Evolutionary conservation across 64 coral and sea anemone species (phyloP), one percentile per base, ranked within the genome.

Genomic region (Acropora tenuis): DNA sequence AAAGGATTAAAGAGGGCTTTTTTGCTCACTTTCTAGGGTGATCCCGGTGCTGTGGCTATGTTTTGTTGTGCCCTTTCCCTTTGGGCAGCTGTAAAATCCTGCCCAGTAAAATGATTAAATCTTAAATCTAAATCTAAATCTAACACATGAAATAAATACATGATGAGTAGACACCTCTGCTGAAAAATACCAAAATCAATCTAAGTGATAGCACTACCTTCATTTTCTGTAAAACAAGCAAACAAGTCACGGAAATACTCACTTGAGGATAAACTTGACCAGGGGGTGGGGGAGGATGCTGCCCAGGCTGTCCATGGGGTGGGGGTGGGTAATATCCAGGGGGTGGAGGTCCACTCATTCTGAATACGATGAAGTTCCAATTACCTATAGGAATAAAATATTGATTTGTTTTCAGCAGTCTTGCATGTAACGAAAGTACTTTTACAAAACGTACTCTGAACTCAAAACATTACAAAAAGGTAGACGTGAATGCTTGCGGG

Each of bases 331-430:
- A 43, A 42, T 81, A 61, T 13, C n/a, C 55, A 3, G n/a, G 52
- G 40, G 79, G 79, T 57, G 50, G 78, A 59, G 55, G 79, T 41
- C 79, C 79, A 81, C 79, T 81, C 79, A 81, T 81, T 57, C 79
- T 81, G 79, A 43, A 15, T 40, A 10, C 0, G 50, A 50, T 81
- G 50, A 53, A 53, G 6, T 75, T 8, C 2, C 45, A 12, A 12
- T 12, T 45, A 45, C 15, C 75, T 78, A 16, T 10, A 48, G 46
- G 3, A 78, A 78, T n/a, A 18, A 10, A 47, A 48, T 6, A 15
- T 6, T 48, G 0, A 18, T 10, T 1, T 0, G 9, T 40, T 66
- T 11, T 66, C 61, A 71, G 1, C 19, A 71, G 68, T 71, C 30
- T 30, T 30, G 30, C 63, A 8, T n/a, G 17, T 17, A 68, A 68